Evolutionary conservation across 2,888 invertebrate species (phyloP), one percentile per base, ranked within the genome.

Genomic region (Ophion ventricosus): DNA sequence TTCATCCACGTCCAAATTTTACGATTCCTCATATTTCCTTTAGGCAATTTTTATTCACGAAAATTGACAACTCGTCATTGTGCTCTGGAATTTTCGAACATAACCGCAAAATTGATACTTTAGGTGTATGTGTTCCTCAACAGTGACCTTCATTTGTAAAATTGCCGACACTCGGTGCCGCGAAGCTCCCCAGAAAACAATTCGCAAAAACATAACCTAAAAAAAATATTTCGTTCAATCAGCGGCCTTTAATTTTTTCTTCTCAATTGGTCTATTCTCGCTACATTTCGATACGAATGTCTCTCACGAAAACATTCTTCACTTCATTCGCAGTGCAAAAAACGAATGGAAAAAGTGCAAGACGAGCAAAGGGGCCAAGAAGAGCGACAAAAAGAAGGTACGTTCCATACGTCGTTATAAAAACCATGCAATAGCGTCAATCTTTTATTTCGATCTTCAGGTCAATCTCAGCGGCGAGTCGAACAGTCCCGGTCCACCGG

Each of bases 271-370:
- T 1, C 49, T 14, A 0, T 35, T 57, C 11, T 23, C 2, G 0
- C 17, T 2, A 49, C n/a, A 2, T 7, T 20, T 59, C 25, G 4
- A 26, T 17, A 26, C 10, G 10, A 25, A 43, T n/a, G 20, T 29
- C 49, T 35, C 43, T 49, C 14, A 14, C 49, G 17, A 49, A 11
- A 11, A 49, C 14, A 17, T 14, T 49, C 26, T 79, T 54, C 23
- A 4, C 54, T 7, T 3, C 82, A 29, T 85, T 91, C 92, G 35
- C 83, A 94, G 94, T 87, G 91, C 92, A 86, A 93, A 93, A 87
- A 92, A 91, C 85, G 94, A 94, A 87, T 94, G 94, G 94, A 94
- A 94, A 84, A 94, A 94, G 87, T 91, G 91, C 86, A 94, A 92
- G 87, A 93, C 93, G 85, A 91, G 90, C 76, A 93, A 93, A 90